Evolutionary conservation across 2,113 vertebrate genomes (phyloP).

Genomic region (Strix aluco): DNA sequence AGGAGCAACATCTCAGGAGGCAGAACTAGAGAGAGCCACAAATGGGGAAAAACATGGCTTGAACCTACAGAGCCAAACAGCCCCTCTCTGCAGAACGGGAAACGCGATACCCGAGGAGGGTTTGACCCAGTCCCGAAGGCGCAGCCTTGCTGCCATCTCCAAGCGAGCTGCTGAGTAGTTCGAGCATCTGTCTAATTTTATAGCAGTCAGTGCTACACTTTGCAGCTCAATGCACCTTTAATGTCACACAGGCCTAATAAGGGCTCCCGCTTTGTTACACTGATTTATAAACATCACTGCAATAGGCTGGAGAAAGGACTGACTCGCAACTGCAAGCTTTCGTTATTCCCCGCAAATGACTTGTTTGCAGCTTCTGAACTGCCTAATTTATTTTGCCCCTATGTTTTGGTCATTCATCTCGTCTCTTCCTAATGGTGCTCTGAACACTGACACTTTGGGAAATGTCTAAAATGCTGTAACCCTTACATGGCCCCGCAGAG

Average conservation of each 20-base stretch:
- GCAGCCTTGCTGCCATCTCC: neutral
- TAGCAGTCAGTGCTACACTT: neutral
- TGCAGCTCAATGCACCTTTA: neutral
- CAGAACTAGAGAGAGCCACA: neutral
- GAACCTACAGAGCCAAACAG: neutral
- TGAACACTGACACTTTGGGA: conserved; percentile 26
- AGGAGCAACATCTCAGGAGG: neutral
- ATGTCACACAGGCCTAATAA: neutral
- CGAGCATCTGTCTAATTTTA: neutral
- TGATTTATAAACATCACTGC: conserved; percentile 32
- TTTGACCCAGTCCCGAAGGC: neutral
- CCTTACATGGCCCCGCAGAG: neutral
- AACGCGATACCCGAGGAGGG: rapidly evolving
- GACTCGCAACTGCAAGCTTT: neutral
- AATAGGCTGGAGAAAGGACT: neutral
- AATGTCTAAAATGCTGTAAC: conserved; percentile 47
- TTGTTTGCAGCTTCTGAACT: conserved; percentile 16
- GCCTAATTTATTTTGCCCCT: conserved; percentile 60
- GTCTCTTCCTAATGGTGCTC: conserved; percentile 46
- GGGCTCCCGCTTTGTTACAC: neutral
- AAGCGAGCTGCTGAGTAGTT: neutral
- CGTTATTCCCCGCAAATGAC: neutral
- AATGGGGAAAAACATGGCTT: neutral
- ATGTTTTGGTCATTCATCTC: conserved; percentile 53
- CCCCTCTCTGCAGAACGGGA: neutral